Base-by-base conservation (phyloP, 2,888 invertebrate genomes). In the Nymphalis polychloros region DNA sequence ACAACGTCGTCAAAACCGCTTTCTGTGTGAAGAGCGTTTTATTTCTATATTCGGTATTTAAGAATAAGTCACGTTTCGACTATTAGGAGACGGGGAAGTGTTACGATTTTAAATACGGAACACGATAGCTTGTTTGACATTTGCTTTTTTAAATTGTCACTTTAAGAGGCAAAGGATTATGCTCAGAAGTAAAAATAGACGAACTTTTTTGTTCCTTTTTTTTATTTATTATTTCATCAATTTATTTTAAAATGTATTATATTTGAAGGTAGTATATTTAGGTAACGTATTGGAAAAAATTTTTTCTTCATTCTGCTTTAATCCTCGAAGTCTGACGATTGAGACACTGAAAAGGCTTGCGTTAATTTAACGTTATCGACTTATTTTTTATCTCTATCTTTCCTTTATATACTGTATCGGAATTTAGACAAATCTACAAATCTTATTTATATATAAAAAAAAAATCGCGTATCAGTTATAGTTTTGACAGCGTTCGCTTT, bases 21-120 rank as follows among this genome's bases (percentile, higher is more conserved):
- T 31, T n/a, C 61, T 23, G 68, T 74, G 49, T 73, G 75, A 64
- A 73, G 67, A 53, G 66, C 65, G 60, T 71, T 64, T 74, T 77
- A 77, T 79, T 81, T 84, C 81, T 80, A 78, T 78, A 79, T 78
- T 78, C 72, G 76, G 76, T 77, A 77, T 74, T 77, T 72, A 69
- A 74, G 73, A 69, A 77, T 69, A 73, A 79, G 76, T 77, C 81
- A 81, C 81, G 81, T 81, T 77, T 73, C 76, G 75, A 76, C 79
- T 76, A 79, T 81, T 80, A 80, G 73, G 67, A 67, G 64, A 64
- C 70, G 75, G 68, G 73, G 74, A 73, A 73, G 71, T 74, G 69
- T 65, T 62, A 66, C 72, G 63, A 70, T 76, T 79, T 81, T 79
- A 79, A 79, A 78, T 78, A 76, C 77, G 75, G 77, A 75, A 75